These are phyloP conservation scores for Hippopotamyrus pictus DNA, from an alignment of 2,797 vertebrate species.

Conservation along the genomic window DNA sequence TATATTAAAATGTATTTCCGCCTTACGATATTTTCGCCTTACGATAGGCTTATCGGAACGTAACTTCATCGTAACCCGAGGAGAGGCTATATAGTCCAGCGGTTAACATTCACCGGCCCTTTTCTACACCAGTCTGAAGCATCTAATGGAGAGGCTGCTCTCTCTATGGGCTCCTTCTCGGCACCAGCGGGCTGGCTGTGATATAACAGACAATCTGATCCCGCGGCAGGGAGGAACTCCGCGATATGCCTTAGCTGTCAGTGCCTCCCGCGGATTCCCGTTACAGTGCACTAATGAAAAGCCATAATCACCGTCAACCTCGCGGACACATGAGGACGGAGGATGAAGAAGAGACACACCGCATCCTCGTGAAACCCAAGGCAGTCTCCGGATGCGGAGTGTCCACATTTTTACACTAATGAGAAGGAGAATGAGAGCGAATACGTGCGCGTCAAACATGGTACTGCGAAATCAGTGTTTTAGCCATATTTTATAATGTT, in stretches of 20 bases:
- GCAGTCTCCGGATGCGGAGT: background rate
- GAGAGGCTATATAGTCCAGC: background rate
- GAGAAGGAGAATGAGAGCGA: background rate
- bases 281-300: constrained; percentile 3
- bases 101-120: background rate
- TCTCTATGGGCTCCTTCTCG: background rate
- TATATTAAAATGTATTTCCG: background rate
- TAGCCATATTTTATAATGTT: background rate
- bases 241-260: background rate
- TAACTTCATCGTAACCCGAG: background rate
- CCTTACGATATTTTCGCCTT: background rate
- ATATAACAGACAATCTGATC: background rate
- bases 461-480: background rate
- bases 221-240: background rate
- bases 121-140: background rate
- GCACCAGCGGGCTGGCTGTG: background rate
- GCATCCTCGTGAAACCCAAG: background rate
- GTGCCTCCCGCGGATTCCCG: background rate
- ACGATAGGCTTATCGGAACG: background rate
- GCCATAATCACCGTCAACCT: background rate
- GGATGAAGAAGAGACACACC: background rate
- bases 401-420: background rate
- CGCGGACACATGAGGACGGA: background rate
- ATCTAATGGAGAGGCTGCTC: background rate
- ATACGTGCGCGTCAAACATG: background rate